Evolutionary conservation across 2,797 vertebrate genomes (phyloP).

Genomic region (Lophura swinhoii): DNA sequence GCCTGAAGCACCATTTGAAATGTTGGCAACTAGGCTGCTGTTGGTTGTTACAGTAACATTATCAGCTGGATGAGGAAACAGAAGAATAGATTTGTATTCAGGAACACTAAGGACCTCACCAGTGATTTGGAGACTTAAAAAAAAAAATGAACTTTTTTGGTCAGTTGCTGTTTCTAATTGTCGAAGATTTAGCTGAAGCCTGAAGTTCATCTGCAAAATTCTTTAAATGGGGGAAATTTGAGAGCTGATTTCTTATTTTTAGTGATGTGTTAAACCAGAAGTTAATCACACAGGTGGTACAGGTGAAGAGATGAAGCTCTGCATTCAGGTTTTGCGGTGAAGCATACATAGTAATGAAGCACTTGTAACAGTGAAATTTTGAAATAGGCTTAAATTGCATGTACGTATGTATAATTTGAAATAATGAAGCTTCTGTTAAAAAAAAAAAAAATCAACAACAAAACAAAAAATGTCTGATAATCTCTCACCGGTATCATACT

Average conservation of each 20-base stretch:
- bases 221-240: background rate
- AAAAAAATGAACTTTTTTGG: background rate
- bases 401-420: accelerated
- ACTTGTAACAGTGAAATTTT: background rate
- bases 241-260: background rate
- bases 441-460: background rate
- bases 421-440: background rate
- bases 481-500: background rate
- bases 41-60: background rate
- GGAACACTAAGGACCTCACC: background rate
- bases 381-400: background rate
- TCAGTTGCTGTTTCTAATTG: background rate
- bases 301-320: background rate
- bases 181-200: background rate
- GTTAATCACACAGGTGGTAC: background rate
- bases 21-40: background rate
- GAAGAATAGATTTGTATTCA: background rate
- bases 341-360: background rate
- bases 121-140: background rate
- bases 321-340: background rate
- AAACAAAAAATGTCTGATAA: background rate
- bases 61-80: background rate
- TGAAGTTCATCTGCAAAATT: background rate
- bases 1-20: background rate
- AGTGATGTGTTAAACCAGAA: background rate